These are phyloP conservation scores for Leptothorax acervorum DNA, from an alignment of 2,888 invertebrate genomes.

Conservation along the genomic window DNA sequence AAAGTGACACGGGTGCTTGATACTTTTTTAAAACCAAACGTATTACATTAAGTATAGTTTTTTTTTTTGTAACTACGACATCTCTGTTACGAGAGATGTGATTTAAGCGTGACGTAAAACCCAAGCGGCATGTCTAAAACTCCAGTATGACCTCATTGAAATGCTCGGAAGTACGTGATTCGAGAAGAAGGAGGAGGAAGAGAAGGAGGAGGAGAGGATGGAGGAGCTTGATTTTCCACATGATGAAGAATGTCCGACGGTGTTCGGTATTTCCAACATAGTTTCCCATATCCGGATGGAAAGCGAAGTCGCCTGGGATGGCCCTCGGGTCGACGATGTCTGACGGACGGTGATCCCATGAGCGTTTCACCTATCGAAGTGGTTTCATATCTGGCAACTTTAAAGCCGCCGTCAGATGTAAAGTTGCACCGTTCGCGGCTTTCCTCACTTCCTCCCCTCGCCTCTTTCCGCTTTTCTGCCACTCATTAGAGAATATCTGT, in stretches of 20 bases:
- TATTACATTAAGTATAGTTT: neutral
- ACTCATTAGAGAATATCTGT: slow-evolving; percentile 26
- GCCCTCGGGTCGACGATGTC: slow-evolving; percentile 61
- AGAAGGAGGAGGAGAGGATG: neutral
- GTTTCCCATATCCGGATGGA: slow-evolving; percentile 58
- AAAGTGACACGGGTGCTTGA: neutral
- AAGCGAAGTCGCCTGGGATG: slow-evolving; percentile 68
- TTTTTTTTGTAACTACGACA: neutral
- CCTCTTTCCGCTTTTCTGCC: neutral
- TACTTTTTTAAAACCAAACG: neutral
- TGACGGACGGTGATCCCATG: slow-evolving; percentile 70
- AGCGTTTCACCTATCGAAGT: slow-evolving; percentile 76
- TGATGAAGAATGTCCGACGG: slow-evolving; percentile 64
- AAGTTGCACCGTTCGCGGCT: slow-evolving; percentile 70
- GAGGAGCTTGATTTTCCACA: slow-evolving; percentile 68
- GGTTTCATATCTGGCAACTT: slow-evolving; percentile 78
- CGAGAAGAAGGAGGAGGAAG: neutral
- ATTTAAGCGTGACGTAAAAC: slow-evolving; percentile 22
- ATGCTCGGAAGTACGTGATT: slow-evolving; percentile 33
- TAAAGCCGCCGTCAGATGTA: slow-evolving; percentile 77
- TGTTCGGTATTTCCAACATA: slow-evolving; percentile 55
- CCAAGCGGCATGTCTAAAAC: slow-evolving; percentile 22
- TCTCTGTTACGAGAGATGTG: neutral
- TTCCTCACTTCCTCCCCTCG: slow-evolving; percentile 8
- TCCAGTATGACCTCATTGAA: slow-evolving; percentile 41